Conservation (phyloP, 2,113 vertebrate genomes). For the Peucedramus taeniatus region DNA sequence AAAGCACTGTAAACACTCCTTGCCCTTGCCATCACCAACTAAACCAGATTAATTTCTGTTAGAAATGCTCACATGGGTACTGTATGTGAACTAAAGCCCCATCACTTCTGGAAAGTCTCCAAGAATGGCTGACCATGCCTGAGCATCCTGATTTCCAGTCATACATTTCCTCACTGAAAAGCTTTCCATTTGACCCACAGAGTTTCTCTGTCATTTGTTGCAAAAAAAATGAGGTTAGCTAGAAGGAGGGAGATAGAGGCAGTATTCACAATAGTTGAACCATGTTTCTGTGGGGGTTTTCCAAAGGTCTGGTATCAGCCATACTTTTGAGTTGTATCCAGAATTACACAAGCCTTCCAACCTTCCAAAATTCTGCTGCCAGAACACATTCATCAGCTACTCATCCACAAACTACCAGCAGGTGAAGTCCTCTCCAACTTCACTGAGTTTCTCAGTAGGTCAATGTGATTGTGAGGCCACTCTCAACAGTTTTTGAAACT, state of each 20-base stretch:
- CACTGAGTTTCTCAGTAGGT: neutral
- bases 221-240: neutral
- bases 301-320: neutral
- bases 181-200: neutral
- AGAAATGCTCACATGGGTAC: neutral
- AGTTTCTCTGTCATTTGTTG: neutral
- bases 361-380: neutral
- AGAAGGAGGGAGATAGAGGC: neutral
- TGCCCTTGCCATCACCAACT: neutral
- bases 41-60: neutral
- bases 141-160: neutral
- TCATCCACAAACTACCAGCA: neutral
- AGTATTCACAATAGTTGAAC: neutral
- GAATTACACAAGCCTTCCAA: neutral
- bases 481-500: neutral
- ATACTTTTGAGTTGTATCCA: neutral
- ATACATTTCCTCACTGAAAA: neutral
- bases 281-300: neutral
- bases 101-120: neutral
- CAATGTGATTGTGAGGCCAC: neutral
- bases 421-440: neutral
- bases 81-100: neutral
- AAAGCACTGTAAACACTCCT: neutral
- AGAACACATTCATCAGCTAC: neutral
- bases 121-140: neutral